Base-by-base conservation (phyloP, 2,797 vertebrate genomes). In the Linurgus olivaceus region DNA sequence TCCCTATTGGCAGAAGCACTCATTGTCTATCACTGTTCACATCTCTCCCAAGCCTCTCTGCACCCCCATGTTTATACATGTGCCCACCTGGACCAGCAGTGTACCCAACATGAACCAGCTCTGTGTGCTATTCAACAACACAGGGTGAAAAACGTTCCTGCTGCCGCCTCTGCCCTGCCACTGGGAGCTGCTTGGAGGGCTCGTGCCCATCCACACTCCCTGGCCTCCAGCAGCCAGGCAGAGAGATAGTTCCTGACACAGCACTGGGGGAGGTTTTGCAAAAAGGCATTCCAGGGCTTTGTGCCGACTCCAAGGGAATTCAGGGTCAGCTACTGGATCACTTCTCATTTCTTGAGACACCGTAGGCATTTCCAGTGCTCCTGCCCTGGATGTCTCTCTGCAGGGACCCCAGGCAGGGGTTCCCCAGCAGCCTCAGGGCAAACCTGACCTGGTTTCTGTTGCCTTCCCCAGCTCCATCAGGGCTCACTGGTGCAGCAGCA, bases 31-130 rank as follows among this genome's bases (percentile, higher is more conserved):
- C 2, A 0, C 37, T 2, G 23, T 8, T 70, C 3, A 1, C 42
- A 38, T n/a, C 76, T 33, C 84, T 58, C 51, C 19, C 4, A 42
- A 10, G 25, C 13, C 50, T 38, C 1, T 7, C 21, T 3, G 4
- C n/a, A 7, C 19, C 50, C 26, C 47, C 33, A 17, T 0, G 3
- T 4, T 7, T 3, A 28, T 1, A 33, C 4, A 6, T 0, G 2
- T 19, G 70, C 23, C 21, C 29, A 6, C 52, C 7, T 4, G 58
- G 70, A 66, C 20, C 10, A 12, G 42, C 70, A 79, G 50, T 0
- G 0, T 3, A 48, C 17, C 10, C 87, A 31, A 6, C 21, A 4
- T 0, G 1, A 7, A 21, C 45, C 72, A 88, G 25, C 31, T 72
- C 3, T 35, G 31, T 61, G 21, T 3, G 55, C 17, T 44, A n/a